Evolutionary conservation across 2,888 invertebrate species (phyloP).

Genomic region (Ochropleura leucogaster): DNA sequence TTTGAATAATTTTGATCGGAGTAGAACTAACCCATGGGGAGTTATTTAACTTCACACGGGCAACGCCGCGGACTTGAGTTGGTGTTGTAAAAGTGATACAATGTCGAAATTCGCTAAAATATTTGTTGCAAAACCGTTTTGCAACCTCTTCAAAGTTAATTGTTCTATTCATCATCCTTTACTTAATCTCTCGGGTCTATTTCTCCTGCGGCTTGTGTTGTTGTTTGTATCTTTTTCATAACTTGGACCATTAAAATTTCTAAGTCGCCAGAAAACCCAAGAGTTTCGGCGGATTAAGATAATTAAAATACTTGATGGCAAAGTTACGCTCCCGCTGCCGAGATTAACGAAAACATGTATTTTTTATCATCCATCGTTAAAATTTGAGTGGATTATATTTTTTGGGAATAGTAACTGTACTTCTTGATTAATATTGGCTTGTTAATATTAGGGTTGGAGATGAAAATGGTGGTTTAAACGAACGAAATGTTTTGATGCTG

Average conservation of each 20-base stretch:
- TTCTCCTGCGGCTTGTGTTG: conserved; percentile 12
- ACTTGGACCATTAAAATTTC: conserved; percentile 71
- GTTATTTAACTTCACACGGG: no score
- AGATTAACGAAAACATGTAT: conserved; percentile 70
- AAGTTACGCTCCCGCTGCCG: conserved; percentile 71
- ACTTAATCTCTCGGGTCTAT: conserved; percentile 36
- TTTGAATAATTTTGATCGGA: no score
- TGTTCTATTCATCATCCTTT: conserved; percentile 40
- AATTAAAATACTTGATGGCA: conserved; percentile 82
- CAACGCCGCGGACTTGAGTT: no score
- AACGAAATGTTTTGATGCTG: neutral
- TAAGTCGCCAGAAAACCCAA: conserved; percentile 71
- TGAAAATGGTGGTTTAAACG: neutral
- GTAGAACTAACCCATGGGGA: no score
- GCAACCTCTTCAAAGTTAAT: conserved; percentile 9
- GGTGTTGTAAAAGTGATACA: neutral
- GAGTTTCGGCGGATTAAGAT: conserved; percentile 80
- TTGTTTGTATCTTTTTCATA: conserved; percentile 57
- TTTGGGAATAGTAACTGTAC: conserved; percentile 17
- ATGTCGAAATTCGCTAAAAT: neutral
- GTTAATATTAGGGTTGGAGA: neutral
- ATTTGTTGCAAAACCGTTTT: neutral
- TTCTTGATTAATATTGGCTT: conserved; percentile 1
- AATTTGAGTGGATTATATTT: conserved; percentile 59
- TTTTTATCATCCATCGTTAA: conserved; percentile 61